Conservation (phyloP, 2,797 vertebrate genomes). For the Hemibagrus guttatus region DNA sequence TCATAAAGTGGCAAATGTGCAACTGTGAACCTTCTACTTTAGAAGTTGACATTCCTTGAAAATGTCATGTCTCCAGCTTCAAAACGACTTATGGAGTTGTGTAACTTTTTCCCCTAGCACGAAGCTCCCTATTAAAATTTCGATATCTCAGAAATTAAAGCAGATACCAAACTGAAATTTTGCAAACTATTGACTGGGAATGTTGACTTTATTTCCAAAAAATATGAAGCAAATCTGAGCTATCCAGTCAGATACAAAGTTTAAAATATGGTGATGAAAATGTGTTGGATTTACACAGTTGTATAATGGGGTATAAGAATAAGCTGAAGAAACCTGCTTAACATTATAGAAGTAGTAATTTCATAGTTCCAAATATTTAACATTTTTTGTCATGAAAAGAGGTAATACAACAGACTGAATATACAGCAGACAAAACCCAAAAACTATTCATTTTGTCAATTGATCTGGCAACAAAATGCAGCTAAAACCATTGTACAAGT, state of each 20-base stretch:
- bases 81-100: neutral
- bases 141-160: neutral
- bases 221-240: neutral
- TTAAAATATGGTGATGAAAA: neutral
- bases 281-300: neutral
- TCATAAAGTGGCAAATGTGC: too few species aligned
- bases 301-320: neutral
- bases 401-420: neutral
- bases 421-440: neutral
- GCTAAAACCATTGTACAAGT: neutral
- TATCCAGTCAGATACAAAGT: neutral
- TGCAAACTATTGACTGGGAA: neutral
- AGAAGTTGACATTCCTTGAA: too few species aligned
- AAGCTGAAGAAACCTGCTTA: neutral
- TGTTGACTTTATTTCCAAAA: neutral
- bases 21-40: too few species aligned
- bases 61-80: too few species aligned
- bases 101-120: neutral
- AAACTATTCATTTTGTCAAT: neutral
- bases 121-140: neutral
- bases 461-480: neutral
- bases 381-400: neutral
- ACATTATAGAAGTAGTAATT: neutral
- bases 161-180: neutral
- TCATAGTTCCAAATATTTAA: neutral